Evolutionary conservation across 2,113 vertebrate genomes (phyloP).

Genomic region (Microtus richardsoni): DNA sequence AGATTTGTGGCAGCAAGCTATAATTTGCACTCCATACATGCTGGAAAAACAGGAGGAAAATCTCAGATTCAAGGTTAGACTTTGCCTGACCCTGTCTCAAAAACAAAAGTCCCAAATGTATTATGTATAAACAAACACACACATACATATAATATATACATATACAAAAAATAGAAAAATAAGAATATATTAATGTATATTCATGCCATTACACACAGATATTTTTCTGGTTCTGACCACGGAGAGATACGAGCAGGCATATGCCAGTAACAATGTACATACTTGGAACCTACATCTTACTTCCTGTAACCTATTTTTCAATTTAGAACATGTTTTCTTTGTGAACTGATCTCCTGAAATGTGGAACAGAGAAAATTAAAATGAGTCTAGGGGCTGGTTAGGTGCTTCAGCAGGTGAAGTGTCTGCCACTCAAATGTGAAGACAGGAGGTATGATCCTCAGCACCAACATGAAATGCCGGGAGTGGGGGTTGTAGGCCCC

Average conservation of each 20-base stretch:
- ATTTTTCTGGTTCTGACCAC: neutral
- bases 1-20: slow-evolving; percentile 24
- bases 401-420: neutral
- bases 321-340: neutral
- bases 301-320: slow-evolving; percentile 15
- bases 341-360: neutral
- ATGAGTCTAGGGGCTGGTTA: neutral
- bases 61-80: neutral
- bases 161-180: neutral
- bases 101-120: neutral
- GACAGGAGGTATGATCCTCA: neutral
- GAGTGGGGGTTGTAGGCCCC: neutral
- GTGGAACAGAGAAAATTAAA: neutral
- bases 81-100: neutral
- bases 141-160: neutral
- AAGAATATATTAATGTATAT: neutral
- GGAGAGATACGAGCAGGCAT: neutral
- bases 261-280: neutral
- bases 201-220: neutral
- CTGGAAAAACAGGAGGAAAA: too few relatives aligned
- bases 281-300: neutral
- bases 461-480: neutral
- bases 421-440: too few relatives aligned
- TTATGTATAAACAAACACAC: neutral
- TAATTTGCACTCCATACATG: too few relatives aligned